phyloP scores from a whole-genome alignment of 2,113 vertebrate genomes.

The Antechinus stuartii region DNA sequence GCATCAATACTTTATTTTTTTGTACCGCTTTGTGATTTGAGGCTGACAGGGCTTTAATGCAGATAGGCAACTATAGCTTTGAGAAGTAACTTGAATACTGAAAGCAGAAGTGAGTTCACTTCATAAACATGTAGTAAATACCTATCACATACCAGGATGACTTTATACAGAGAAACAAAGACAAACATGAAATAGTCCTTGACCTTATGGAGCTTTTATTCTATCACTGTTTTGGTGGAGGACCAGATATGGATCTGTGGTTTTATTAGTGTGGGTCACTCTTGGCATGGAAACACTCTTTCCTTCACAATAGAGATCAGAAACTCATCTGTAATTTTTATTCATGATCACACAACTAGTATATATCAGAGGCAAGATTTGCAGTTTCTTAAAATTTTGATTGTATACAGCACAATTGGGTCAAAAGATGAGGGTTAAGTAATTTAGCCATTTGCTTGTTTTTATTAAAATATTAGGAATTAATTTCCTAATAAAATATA shows the following conservation, averaged over 20 bases:
- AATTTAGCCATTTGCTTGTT: background rate
- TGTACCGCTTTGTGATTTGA: background rate
- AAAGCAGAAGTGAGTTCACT: background rate
- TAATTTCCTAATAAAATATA: slow-evolving; percentile 19
- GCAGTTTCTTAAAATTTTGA: background rate
- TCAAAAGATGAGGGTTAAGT: slow-evolving; percentile 23
- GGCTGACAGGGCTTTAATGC: background rate
- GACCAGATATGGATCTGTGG: background rate
- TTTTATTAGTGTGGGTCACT: background rate
- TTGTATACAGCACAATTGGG: background rate
- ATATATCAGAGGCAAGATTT: background rate
- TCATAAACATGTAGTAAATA: background rate
- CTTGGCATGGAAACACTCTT: background rate
- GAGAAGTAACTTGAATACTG: background rate
- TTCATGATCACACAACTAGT: background rate
- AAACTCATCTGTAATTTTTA: background rate
- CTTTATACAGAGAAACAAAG: background rate
- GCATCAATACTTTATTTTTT: background rate
- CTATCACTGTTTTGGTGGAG: background rate
- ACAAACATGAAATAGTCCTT: background rate
- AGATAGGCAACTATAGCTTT: background rate
- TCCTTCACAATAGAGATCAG: background rate
- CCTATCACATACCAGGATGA: background rate
- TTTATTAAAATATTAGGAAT: background rate
- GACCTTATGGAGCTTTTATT: background rate